Evolutionary conservation across 2,888 invertebrate genomes (phyloP).

Genomic region (Yponomeuta plumbellus): DNA sequence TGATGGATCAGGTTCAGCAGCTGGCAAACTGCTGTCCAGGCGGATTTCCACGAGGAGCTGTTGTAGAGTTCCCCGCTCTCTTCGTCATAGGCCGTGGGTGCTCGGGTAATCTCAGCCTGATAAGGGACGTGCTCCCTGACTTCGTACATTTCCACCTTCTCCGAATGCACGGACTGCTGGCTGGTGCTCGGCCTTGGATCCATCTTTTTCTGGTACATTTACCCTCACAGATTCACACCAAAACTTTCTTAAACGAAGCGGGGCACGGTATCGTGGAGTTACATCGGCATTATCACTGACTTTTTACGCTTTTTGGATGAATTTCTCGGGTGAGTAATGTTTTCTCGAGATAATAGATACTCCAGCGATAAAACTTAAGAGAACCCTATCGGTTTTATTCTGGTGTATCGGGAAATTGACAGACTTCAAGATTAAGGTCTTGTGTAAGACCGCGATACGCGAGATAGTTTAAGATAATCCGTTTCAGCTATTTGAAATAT

Average conservation of each 20-base stretch:
- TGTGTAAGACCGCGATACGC: conserved; percentile 55
- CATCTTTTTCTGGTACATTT: conserved; percentile 44
- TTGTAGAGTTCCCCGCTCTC: conserved; percentile 52
- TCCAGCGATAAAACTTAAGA: conserved; percentile 27
- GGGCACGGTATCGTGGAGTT: conserved; percentile 36
- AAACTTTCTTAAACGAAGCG: neutral
- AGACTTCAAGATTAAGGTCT: conserved; percentile 53
- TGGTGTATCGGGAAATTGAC: conserved; percentile 39
- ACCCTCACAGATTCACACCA: conserved; percentile 26
- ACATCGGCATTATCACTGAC: conserved; percentile 40
- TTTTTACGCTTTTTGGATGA: conserved; percentile 25
- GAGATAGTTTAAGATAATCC: conserved; percentile 44
- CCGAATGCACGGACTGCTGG: conserved; percentile 43
- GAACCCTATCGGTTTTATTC: conserved; percentile 49
- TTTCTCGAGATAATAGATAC: conserved; percentile 26
- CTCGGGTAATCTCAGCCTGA: conserved; percentile 60
- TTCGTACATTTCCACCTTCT: conserved; percentile 63
- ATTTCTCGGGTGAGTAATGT: neutral
- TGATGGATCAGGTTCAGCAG: conserved; percentile 64
- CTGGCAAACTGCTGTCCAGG: conserved; percentile 63
- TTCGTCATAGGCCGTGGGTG: conserved; percentile 58
- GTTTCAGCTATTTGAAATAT: conserved; percentile 45
- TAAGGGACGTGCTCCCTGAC: conserved; percentile 68
- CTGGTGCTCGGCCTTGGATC: conserved; percentile 56
- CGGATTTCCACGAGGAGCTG: conserved; percentile 54